phyloP scores from a whole-genome alignment of 2,113 vertebrate genomes.

The Antigone vipio region DNA sequence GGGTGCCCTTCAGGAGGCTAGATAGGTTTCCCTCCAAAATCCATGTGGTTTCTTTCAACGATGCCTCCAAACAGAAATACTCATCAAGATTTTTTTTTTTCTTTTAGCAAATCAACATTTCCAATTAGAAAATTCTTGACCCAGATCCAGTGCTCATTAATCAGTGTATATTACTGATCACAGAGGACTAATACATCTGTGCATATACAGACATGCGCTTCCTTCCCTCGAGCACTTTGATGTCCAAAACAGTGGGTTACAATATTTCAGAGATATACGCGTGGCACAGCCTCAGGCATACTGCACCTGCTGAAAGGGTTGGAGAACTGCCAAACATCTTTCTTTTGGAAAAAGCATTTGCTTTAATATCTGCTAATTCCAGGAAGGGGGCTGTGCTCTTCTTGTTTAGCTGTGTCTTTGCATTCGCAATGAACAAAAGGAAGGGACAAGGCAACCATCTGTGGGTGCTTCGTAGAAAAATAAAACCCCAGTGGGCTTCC shows the following conservation, averaged over 20 bases:
- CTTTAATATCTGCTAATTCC: constrained; percentile 57
- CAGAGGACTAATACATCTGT: background rate
- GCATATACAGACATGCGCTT: background rate
- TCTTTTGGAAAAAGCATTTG: constrained; percentile 2
- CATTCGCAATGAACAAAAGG: background rate
- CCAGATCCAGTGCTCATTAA: constrained; percentile 5
- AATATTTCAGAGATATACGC: background rate
- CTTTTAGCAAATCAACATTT: background rate
- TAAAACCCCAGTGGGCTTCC: background rate
- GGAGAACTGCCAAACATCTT: constrained; percentile 32
- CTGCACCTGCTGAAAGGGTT: constrained; percentile 48
- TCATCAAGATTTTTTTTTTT: background rate
- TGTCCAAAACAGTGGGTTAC: constrained; percentile 10
- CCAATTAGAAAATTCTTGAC: constrained; percentile 26
- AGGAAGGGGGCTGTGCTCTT: constrained; percentile 12
- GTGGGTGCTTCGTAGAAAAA: background rate
- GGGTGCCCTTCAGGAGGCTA: background rate
- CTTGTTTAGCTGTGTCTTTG: constrained; percentile 27
- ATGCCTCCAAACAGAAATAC: background rate
- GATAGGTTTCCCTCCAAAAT: background rate
- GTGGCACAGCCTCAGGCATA: constrained; percentile 11
- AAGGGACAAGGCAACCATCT: constrained; percentile 6
- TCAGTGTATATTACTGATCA: constrained; percentile 18
- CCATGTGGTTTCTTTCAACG: background rate
- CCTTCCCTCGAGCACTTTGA: constrained; percentile 1